Base-by-base conservation (phyloP, 2,888 invertebrate genomes). In the Eupithecia abbreviata region DNA sequence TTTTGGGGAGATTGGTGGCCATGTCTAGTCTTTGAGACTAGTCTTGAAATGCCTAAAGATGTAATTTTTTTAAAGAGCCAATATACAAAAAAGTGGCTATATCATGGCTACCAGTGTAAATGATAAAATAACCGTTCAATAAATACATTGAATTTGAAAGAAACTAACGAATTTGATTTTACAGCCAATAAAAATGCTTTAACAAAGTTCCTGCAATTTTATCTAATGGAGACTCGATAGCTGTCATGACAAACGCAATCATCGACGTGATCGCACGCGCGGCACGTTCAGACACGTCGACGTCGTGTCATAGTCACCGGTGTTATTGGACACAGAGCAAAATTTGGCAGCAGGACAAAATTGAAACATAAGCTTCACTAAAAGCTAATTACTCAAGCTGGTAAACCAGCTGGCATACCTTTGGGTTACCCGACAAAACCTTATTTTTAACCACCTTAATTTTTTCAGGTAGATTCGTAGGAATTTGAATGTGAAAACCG, bases 161-260 rank as follows among this genome's bases (percentile, higher is more conserved):
- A 10, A 18, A 9, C 9, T 18, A 1, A 18, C 3, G 18, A 3
- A 30, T 30, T 62, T 62, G 1, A 10, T 58, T 58, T 58, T 58
- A 55, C 7, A 18, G 10, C n/a, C 62, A 58, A 9, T 9, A 62
- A 3, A 30, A 30, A 12, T 1, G 10, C 30, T 62, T 10, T 2
- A 10, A 2, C 30, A 62, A 62, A 62, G 30, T 62, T 62, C 30
- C 10, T 12, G 62, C 62, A 30, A 62, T 62, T 62, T 30, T 30
- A 62, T 62, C 4, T 58, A 58, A 62, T n/a, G 30, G 18, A 47
- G 47, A 18, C 79, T 73, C 58, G 74, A 82, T 80, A 79, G 81
- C 82, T 82, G 83, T 85, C 85, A 86, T 84, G 84, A 87, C 85
- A 88, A 88, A 88, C 85, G 88, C 88, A 88, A 89, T 88, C 87